Percentiles rank a stretch among this genome's conserved stretches.
Evolutionary conservation across 2,797 vertebrate genomes (phyloP).

Genomic region (Aulostomus chinensis): DNA sequence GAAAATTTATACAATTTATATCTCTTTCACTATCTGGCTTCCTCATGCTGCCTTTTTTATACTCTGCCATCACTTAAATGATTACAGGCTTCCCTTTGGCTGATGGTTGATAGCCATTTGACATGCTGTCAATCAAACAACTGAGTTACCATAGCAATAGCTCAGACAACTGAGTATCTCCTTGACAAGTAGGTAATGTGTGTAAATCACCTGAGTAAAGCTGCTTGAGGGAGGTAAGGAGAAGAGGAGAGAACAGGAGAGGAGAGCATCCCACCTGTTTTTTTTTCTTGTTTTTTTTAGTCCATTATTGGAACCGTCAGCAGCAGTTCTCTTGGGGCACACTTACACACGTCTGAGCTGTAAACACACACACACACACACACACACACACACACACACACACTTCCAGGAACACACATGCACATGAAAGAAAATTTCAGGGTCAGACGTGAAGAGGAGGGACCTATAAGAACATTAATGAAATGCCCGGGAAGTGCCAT

Average conservation of each 20-base stretch:
- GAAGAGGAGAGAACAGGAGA: background rate
- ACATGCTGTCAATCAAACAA: constrained; percentile 49
- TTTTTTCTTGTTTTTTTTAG: no score
- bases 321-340: constrained; percentile 10
- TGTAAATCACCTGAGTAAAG: constrained; percentile 38
- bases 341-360: background rate
- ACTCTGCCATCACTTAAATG: constrained; percentile 18
- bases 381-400: no score
- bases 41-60: no score
- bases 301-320: constrained; percentile 44
- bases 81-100: constrained; percentile 32
- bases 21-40: no score
- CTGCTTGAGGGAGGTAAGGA: constrained; percentile 5
- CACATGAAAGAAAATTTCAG: constrained; percentile 34
- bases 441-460: constrained; percentile 42
- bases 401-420: no score
- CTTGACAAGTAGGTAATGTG: constrained; percentile 29
- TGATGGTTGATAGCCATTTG: constrained; percentile 26
- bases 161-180: constrained; percentile 29
- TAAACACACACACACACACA: constrained; percentile 3
- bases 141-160: constrained; percentile 40
- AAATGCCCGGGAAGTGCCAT: constrained; percentile 34
- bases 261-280: constrained; percentile 27
- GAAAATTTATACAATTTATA: no score
- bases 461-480: constrained; percentile 48